Evolutionary conservation across 2,888 invertebrate genomes (phyloP).

Genomic region (Vannuccia rotundouncinata): DNA sequence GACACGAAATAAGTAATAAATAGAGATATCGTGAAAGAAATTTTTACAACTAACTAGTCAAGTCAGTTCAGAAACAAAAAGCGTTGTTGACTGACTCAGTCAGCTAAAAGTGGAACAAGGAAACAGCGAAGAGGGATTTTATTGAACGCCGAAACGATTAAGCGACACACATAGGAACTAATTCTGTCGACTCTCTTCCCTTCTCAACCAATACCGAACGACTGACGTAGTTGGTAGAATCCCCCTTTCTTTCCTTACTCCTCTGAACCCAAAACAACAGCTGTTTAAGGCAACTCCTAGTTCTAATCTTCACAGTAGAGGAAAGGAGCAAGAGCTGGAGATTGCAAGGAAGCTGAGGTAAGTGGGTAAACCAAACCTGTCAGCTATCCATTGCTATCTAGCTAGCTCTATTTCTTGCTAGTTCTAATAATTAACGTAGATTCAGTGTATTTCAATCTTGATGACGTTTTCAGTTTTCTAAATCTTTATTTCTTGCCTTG

Average conservation of each 20-base stretch:
- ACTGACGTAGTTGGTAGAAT: neutral
- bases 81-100: neutral
- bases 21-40: too few species aligned
- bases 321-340: neutral
- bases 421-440: neutral
- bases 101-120: neutral
- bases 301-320: neutral
- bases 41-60: neutral
- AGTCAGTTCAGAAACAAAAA: neutral
- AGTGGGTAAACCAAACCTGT: neutral
- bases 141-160: neutral
- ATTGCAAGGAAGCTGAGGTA: slow-evolving; percentile 5
- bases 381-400: neutral
- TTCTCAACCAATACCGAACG: neutral
- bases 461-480: neutral
- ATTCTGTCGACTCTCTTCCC: neutral
- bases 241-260: neutral
- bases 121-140: neutral
- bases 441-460: neutral
- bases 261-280: neutral
- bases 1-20: too few species aligned
- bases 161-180: neutral
- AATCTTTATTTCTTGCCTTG: neutral
- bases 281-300: slow-evolving; percentile 17
- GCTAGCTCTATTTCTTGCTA: neutral